Evolutionary conservation across 2,888 invertebrate species (phyloP), one percentile per base, ranked within the genome.

Genomic region (Ditula angustiorana): DNA sequence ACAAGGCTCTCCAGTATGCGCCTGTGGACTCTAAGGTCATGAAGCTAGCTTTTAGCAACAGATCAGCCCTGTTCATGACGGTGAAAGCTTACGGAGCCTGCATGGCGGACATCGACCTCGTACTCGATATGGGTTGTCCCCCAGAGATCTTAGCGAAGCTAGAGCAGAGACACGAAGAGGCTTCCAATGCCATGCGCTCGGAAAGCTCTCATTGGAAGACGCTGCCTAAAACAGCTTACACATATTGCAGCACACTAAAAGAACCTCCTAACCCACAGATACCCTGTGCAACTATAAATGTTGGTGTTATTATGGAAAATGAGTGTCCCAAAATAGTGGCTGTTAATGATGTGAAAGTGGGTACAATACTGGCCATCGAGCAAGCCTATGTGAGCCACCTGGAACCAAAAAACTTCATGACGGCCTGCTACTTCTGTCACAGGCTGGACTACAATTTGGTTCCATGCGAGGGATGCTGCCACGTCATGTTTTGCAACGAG

Each of bases 381-480:
- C 50, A 59, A 11, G 72, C 77, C 1, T 79, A 70, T 69, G 70
- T 72, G 13, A 69, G 64, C 37, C 44, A 23, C 11, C 62, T 68
- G 44, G 46, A 67, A 2, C 3, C 11, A 0, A 11, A 21, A 0
- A 70, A 71, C 57, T 4, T 10, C 0, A 21, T 23, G 4, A 23
- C 59, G 21, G 61, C 72, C 0, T 81, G 81, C 52, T 73, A 77
- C 59, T 69, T 73, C 49, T 80, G 79, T 30, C 70, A 74, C n/a
- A 74, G 67, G 49, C 46, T 69, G n/a, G 16, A 53, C 24, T 55
- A 72, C 7, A 76, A 76, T 53, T 65, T 80, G 35, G 69, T 73
- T 13, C 78, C 79, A 0, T 80, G 79, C 46, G 70, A 75, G 5
- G 61, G 55, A 4, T 80, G 79, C 47, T 68, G 67, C 47, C 4